Conservation (phyloP, 1,140 invertebrate species). For the Littorina saxatilis region DNA sequence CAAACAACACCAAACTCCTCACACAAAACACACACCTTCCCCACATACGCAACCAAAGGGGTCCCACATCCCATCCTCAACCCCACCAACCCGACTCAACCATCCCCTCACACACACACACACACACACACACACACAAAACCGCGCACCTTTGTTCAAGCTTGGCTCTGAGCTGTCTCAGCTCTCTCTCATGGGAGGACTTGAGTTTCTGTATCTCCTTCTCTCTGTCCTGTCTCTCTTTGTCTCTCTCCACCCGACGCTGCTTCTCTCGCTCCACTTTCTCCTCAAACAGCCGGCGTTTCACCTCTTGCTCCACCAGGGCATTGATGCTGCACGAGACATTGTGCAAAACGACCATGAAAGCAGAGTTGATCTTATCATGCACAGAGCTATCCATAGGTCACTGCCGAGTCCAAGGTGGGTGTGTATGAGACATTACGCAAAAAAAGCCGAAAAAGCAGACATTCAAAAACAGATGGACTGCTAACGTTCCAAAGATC, state of each 20-base stretch:
- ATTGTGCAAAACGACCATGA: not conserved
- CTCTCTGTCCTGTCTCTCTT: conserved; percentile 68
- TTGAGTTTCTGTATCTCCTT: conserved; percentile 70
- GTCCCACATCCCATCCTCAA: not conserved
- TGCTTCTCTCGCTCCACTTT: conserved; percentile 69
- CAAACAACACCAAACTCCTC: not conserved
- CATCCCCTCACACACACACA: no score
- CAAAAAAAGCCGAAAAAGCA: no score
- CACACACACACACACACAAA: no score
- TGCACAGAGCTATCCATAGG: not conserved
- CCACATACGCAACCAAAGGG: not conserved
- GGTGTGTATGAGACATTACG: not conserved
- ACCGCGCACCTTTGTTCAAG: conserved; percentile 63
- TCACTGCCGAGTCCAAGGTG: no score
- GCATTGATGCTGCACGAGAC: conserved; percentile 65
- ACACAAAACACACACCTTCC: not conserved
- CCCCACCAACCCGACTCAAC: not conserved
- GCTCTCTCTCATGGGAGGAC: conserved; percentile 64
- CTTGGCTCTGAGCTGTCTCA: conserved; percentile 64
- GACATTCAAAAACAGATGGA: no score
- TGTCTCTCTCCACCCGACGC: conserved; percentile 63
- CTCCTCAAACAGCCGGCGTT: conserved; percentile 73
- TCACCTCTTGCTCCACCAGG: conserved; percentile 75
- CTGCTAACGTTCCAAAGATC: no score
- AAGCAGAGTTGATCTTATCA: no score